Conservation (phyloP, 2,888 invertebrate species). For the Nycteola revayana region DNA sequence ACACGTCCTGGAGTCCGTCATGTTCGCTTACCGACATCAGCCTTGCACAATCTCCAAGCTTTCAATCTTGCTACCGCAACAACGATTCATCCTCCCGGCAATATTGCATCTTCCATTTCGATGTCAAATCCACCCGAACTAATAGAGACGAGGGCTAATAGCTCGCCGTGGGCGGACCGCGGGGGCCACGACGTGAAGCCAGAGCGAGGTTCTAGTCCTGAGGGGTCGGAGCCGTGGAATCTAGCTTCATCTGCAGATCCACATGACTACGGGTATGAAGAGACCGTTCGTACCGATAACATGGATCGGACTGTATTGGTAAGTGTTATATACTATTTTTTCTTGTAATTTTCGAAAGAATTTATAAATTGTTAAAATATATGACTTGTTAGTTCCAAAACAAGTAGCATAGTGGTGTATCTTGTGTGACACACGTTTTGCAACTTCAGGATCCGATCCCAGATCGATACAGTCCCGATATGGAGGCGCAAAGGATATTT, state of each 20-base stretch:
- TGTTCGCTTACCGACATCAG: conserved; percentile 68
- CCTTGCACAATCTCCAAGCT: conserved; percentile 70
- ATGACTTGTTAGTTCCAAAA: conserved; percentile 33
- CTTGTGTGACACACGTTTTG: conserved; percentile 65
- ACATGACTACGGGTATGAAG: conserved; percentile 69
- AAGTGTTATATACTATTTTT: conserved; percentile 46
- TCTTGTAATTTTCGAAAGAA: no score
- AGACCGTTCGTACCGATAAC: conserved; percentile 64
- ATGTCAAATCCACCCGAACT: conserved; percentile 63
- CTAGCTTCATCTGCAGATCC: conserved; percentile 56
- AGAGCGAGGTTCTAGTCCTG: conserved; percentile 62
- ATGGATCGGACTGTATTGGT: conserved; percentile 73
- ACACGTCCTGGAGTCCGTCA: conserved; percentile 82
- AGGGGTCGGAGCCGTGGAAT: conserved; percentile 70
- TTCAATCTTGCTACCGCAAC: conserved; percentile 60
- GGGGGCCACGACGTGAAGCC: conserved; percentile 55
- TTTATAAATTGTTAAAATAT: no score
- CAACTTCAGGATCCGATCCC: conserved; percentile 77
- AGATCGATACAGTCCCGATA: conserved; percentile 81
- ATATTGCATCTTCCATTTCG: conserved; percentile 55
- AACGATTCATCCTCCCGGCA: conserved; percentile 58
- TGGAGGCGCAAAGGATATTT: conserved; percentile 80
- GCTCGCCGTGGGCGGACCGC: conserved; percentile 66
- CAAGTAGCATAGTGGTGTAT: conserved; percentile 22
- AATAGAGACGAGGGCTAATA: conserved; percentile 58